Percentiles rank a stretch among this genome's conserved stretches.
Evolutionary conservation across 2,797 vertebrate species (phyloP).

Genomic region (Liparis tanakae): DNA sequence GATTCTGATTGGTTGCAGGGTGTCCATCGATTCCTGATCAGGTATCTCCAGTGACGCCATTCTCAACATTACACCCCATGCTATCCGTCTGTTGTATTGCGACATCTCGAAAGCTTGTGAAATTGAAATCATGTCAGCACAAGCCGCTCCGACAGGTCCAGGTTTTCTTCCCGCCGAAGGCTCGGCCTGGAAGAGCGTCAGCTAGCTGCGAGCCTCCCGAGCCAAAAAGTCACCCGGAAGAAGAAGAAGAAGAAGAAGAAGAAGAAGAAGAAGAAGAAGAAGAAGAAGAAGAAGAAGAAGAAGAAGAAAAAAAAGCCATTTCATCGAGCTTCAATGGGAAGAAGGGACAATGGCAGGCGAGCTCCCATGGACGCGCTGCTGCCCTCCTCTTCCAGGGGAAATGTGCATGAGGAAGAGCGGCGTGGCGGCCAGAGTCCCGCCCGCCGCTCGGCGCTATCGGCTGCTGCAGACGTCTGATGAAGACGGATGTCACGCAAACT

Average conservation of each 20-base stretch:
- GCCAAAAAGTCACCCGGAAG: slow-evolving; percentile 46
- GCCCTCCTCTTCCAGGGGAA: slow-evolving; percentile 50
- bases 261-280: too few relatives aligned
- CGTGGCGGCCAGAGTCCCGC: slow-evolving; percentile 42
- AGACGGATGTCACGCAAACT: slow-evolving; percentile 33
- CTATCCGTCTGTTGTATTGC: neutral
- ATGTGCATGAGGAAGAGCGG: slow-evolving; percentile 34
- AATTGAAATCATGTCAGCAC: slow-evolving; percentile 30
- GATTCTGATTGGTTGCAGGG: too few relatives aligned
- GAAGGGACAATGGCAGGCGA: slow-evolving; percentile 51
- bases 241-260: too few relatives aligned
- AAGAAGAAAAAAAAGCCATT: slow-evolving; percentile 44
- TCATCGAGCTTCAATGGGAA: slow-evolving; percentile 29
- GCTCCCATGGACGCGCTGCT: slow-evolving; percentile 27
- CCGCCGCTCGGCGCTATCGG: slow-evolving; percentile 44
- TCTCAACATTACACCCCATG: too few relatives aligned
- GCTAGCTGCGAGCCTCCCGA: slow-evolving; percentile 32
- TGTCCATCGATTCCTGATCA: too few relatives aligned
- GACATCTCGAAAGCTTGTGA: slow-evolving; percentile 14
- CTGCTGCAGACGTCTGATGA: slow-evolving; percentile 64
- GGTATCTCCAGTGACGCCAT: too few relatives aligned
- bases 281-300: too few relatives aligned
- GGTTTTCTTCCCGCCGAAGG: slow-evolving; percentile 21
- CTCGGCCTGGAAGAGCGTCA: slow-evolving; percentile 52
- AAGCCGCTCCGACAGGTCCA: slow-evolving; percentile 25